phyloP scores from a whole-genome alignment of 2,113 vertebrate genomes.

The Psettodes erumei region DNA sequence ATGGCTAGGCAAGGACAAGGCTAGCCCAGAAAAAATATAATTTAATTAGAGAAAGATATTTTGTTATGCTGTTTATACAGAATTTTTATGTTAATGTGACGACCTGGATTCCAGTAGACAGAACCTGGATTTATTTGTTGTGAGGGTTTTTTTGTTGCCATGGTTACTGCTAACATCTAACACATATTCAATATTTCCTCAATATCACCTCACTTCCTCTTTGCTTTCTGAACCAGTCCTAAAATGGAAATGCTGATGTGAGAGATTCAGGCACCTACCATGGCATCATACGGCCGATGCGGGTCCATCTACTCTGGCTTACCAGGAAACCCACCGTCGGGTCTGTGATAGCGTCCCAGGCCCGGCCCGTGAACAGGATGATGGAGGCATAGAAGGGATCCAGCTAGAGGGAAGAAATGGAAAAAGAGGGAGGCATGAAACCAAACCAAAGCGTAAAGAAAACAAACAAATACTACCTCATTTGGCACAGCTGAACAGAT shows the following conservation, averaged over 20 bases:
- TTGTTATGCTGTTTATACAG: not conserved
- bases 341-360: slow-evolving; percentile 95
- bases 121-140: too few relatives aligned
- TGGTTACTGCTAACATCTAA: slow-evolving; percentile 32
- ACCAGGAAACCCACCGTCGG: slow-evolving; percentile 94
- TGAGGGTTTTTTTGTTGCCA: too few relatives aligned
- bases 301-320: slow-evolving; percentile 90
- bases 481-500: not conserved
- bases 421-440: slow-evolving; percentile 2
- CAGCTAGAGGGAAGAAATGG: slow-evolving; percentile 77
- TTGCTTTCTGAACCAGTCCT: not conserved
- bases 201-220: not conserved
- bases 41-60: too few relatives aligned
- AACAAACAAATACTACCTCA: slow-evolving; percentile 11
- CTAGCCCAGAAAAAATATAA: not conserved
- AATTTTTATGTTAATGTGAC: too few relatives aligned
- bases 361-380: slow-evolving; percentile 92
- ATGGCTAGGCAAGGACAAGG: too few relatives aligned
- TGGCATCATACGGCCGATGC: slow-evolving; percentile 91
- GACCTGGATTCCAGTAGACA: too few relatives aligned
- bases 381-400: slow-evolving; percentile 90
- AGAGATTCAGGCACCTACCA: slow-evolving; percentile 84
- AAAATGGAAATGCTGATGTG: not conserved
- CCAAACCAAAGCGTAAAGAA: slow-evolving; percentile 19
- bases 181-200: not conserved